Conservation (phyloP, 2,888 invertebrate species). For the Troides oblongomaculatus region DNA sequence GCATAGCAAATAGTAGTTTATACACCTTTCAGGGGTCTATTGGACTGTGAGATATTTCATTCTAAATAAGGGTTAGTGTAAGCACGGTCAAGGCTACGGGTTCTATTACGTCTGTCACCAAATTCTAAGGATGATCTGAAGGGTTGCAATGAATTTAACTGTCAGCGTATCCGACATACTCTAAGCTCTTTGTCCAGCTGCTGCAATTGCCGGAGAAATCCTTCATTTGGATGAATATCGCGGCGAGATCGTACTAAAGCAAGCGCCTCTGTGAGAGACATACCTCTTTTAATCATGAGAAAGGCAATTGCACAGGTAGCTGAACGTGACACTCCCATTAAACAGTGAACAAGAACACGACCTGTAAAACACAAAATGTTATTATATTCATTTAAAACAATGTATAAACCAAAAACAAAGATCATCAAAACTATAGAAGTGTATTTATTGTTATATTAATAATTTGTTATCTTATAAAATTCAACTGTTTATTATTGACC, state of each 20-base stretch:
- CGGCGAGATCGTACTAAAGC: conserved; percentile 84
- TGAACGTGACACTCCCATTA: conserved; percentile 90
- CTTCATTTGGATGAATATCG: conserved; percentile 88
- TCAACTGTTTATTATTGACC: no score
- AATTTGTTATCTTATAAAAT: no score
- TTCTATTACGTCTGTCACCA: conserved; percentile 48
- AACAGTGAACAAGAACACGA: conserved; percentile 88
- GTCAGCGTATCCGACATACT: conserved; percentile 74
- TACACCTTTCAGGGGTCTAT: conserved; percentile 18
- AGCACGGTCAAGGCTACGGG: conserved; percentile 64
- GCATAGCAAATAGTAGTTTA: conserved; percentile 1
- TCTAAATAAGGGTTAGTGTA: conserved; percentile 45
- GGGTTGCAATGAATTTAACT: conserved; percentile 52
- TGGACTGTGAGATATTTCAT: conserved; percentile 11
- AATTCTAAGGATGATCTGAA: conserved; percentile 50
- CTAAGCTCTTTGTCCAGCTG: conserved; percentile 82
- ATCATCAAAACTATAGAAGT: neutral
- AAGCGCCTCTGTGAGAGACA: conserved; percentile 88
- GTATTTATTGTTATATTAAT: no score
- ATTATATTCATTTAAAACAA: neutral
- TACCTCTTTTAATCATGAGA: conserved; percentile 88
- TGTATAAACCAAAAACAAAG: neutral
- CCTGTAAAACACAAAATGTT: conserved; percentile 76
- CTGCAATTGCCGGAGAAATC: conserved; percentile 88
- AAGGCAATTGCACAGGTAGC: conserved; percentile 90